These are phyloP conservation scores for Adoxophyes honmai DNA, from an alignment of 1,140 invertebrate genomes.

Conservation along the genomic window DNA sequence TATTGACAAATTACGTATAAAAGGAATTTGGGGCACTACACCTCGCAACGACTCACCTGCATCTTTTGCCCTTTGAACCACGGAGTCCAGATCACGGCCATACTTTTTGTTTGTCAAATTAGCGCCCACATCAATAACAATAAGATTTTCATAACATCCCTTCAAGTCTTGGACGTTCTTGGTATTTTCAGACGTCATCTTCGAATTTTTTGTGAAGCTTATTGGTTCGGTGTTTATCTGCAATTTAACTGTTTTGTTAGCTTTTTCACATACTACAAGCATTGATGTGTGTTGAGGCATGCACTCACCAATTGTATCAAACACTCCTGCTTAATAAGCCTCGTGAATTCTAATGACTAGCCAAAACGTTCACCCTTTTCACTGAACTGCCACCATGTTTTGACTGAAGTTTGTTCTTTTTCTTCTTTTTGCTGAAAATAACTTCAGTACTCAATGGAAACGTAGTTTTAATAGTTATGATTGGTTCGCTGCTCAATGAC, in stretches of 20 bases:
- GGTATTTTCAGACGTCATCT: slow-evolving; percentile 73
- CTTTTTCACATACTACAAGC: neutral
- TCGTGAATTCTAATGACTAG: slow-evolving; percentile 63
- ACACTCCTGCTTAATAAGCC: slow-evolving; percentile 74
- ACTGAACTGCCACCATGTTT: slow-evolving; percentile 73
- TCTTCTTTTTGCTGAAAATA: neutral
- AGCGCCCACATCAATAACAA: slow-evolving; percentile 94
- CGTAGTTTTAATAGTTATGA: neutral
- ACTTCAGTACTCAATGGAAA: neutral
- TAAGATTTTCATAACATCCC: slow-evolving; percentile 88
- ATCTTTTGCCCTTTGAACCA: slow-evolving; percentile 94
- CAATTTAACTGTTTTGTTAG: slow-evolving; percentile 26
- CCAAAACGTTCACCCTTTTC: slow-evolving; percentile 59
- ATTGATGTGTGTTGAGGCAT: slow-evolving; percentile 13
- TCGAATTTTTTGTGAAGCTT: slow-evolving; percentile 68
- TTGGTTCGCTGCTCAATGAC: neutral
- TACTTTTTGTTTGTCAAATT: slow-evolving; percentile 98
- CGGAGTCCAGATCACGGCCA: slow-evolving; percentile 93
- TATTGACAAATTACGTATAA: slow-evolving; percentile 19
- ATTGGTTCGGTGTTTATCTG: slow-evolving; percentile 69
- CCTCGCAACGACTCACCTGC: slow-evolving; percentile 80
- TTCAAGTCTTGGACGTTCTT: slow-evolving; percentile 68
- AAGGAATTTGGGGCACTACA: slow-evolving; percentile 22
- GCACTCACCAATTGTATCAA: slow-evolving; percentile 72
- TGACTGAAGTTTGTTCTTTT: slow-evolving; percentile 36